These are phyloP conservation scores for Malurus leucopterus DNA, from an alignment of 2,797 vertebrate species.

Conservation along the genomic window DNA sequence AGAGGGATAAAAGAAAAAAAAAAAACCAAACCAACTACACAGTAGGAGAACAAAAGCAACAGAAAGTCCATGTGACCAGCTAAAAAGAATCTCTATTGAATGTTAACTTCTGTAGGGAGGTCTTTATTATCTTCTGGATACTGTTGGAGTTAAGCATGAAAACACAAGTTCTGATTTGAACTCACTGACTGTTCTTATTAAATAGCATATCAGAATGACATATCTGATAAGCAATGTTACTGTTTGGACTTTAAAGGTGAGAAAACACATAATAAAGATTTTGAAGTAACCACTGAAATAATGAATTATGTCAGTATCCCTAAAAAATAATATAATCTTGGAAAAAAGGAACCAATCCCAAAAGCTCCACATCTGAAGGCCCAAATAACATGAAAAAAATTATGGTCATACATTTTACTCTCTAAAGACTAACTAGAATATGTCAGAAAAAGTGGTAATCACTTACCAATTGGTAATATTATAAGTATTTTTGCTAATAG, in stretches of 20 bases:
- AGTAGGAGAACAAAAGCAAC: neutral
- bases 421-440: neutral
- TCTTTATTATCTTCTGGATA: neutral
- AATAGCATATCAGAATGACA: neutral
- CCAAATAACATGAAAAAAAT: neutral
- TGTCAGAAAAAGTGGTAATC: neutral
- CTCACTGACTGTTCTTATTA: neutral
- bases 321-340: neutral
- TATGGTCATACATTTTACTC: accelerated
- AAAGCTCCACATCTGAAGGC: neutral
- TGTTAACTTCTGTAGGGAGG: neutral
- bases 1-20: neutral
- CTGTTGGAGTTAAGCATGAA: neutral
- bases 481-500: neutral
- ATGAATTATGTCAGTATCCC: neutral
- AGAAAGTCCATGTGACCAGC: neutral
- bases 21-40: neutral
- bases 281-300: neutral
- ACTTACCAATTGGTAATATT: neutral
- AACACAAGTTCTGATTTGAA: conserved; percentile 13
- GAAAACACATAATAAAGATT: neutral
- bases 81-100: neutral
- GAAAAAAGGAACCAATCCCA: neutral
- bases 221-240: neutral
- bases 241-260: neutral